phyloP scores from a whole-genome alignment of 1,140 invertebrate species.

The Penaeus japonicus region DNA sequence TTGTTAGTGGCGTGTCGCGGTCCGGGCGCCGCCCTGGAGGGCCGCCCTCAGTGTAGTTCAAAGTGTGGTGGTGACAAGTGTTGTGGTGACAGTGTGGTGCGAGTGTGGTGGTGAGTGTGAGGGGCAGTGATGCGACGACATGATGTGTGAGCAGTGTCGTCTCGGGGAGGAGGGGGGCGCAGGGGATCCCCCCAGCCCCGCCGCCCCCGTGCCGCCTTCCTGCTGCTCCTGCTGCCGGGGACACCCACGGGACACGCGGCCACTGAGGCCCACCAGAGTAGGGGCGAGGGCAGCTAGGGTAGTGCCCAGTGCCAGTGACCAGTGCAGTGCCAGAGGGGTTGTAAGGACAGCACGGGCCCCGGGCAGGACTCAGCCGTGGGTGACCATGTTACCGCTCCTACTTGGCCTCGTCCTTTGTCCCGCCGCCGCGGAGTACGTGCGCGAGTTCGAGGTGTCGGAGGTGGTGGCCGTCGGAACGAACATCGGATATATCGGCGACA shows the following conservation, averaged over 20 bases:
- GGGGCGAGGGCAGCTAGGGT: not conserved
- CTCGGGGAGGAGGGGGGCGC: conserved; percentile 39
- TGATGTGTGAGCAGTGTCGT: conserved; percentile 46
- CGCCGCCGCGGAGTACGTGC: conserved; percentile 67
- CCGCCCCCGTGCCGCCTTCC: conserved; percentile 34
- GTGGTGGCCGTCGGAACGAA: conserved; percentile 84
- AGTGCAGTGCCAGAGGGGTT: not conserved
- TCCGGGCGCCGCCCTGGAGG: not conserved
- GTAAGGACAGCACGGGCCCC: conserved; percentile 20
- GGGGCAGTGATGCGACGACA: conserved; percentile 34
- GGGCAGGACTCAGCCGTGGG: conserved; percentile 41
- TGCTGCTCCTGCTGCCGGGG: conserved; percentile 25
- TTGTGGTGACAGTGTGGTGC: not conserved
- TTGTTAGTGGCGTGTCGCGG: not conserved
- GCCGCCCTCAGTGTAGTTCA: not conserved
- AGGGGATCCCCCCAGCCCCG: conserved; percentile 22
- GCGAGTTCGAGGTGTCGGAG: conserved; percentile 85
- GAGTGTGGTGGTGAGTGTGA: conserved; percentile 1
- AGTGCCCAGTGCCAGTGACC: not conserved
- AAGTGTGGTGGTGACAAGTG: not conserved
- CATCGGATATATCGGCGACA: conserved; percentile 81
- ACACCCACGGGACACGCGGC: conserved; percentile 26
- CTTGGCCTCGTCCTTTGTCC: conserved; percentile 6
- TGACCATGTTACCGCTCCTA: conserved; percentile 14
- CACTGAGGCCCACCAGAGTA: not conserved